Base-by-base conservation (phyloP, 2,888 invertebrate species). In the Pinctada fucata region DNA sequence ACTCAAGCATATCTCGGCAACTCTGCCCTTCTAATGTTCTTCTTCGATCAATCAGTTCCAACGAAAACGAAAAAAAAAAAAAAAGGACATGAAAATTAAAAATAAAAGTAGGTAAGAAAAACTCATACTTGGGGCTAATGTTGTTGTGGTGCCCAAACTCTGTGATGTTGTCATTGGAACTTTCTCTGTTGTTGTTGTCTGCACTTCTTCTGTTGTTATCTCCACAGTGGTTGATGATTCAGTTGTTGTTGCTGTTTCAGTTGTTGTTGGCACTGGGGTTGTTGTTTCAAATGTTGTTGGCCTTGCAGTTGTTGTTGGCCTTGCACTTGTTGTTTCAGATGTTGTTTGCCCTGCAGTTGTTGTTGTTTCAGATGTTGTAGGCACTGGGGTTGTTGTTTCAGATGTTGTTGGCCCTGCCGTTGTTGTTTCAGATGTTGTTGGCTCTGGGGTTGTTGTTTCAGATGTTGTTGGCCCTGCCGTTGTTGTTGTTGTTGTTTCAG, bases 161-260 rank as follows among this genome's bases (percentile, higher is more conserved):
- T 31, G 31, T 64, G 64, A 31, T 31, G 31, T 67, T 2, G 67
- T 31, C 6, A 45, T 71, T 49, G 71, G 50, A 10, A 52, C 52
- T 51, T n/a, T 71, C 3, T 50, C 51, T 3, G 51, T 51, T 10
- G 51, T 58, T 16, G 71, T 71, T 49, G 8, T 71, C 3, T 48
- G 13, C 64, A 3, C 64, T 64, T 50, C 16, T 3, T n/a, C 45
- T n/a, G 72, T 58, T 45, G 72, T 72, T 50, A 8, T 72, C 2
- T 10, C 50, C 6, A 3, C 16, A 47, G 45, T 45, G 58, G 58
- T 48, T 63, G 47, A 16, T 63, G 72, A 52, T 31, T 13, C 48
- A 5, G 49, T 70, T 70, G 49, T 50, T n/a, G 70, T 70, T 10
- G 48, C 3, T 3, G 52, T 52, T 50, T 64, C 65, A 68, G 75